Conservation (phyloP, 2,797 vertebrate genomes). For the Dipus sagitta region DNA sequence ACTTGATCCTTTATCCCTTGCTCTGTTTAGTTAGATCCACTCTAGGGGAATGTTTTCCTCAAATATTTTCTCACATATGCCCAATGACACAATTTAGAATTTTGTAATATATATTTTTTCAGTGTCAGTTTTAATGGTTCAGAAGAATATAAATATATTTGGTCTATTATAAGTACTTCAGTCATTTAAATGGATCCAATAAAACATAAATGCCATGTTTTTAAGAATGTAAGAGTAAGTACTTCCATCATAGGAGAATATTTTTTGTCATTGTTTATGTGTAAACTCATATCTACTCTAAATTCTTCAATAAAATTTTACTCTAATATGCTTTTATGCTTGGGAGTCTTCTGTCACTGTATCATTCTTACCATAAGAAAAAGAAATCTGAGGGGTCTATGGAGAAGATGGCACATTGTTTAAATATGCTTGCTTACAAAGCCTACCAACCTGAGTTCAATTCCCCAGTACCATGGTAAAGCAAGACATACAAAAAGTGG, state of each 20-base stretch:
- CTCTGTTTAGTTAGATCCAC: not conserved
- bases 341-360: not conserved
- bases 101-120: constrained; percentile 43
- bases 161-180: not conserved
- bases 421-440: too few relatives aligned
- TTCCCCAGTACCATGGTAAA: too few relatives aligned
- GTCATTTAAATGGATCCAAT: not conserved
- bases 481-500: too few relatives aligned
- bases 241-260: not conserved
- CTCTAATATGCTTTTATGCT: constrained; percentile 27
- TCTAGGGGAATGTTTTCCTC: not conserved
- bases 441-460: too few relatives aligned
- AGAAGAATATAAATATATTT: constrained; percentile 5
- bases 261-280: constrained; percentile 1
- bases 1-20: not conserved
- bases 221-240: not conserved
- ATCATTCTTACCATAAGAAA: constrained; percentile 10
- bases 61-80: not conserved
- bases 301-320: not conserved
- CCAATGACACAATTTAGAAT: constrained; percentile 31
- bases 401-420: not conserved
- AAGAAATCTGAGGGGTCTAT: not conserved
- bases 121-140: not conserved
- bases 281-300: constrained; percentile 13
- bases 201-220: not conserved